phyloP scores from a whole-genome alignment of 1,140 invertebrate genomes.

The Bactericera cockerelli region DNA sequence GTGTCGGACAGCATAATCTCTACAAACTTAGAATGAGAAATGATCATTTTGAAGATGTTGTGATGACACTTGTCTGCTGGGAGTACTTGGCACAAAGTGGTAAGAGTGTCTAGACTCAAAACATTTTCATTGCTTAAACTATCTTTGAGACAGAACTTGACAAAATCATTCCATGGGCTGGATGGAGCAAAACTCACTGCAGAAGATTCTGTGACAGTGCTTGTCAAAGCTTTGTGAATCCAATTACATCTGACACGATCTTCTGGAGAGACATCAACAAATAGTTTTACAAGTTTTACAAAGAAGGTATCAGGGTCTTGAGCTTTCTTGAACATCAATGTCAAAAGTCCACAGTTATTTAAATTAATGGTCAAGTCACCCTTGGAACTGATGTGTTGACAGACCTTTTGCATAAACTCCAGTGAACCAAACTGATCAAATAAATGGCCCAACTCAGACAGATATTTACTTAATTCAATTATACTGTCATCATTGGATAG shows the following conservation, averaged over 20 bases:
- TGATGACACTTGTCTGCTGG: neutral
- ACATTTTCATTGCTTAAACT: constrained; percentile 7
- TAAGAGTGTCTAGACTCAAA: neutral
- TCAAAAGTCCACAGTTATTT: neutral
- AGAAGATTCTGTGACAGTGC: neutral
- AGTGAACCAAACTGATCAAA: too few relatives aligned
- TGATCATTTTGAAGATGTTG: neutral
- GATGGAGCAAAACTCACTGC: neutral
- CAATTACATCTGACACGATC: neutral
- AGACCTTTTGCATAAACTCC: too few relatives aligned
- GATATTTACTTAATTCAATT: too few relatives aligned
- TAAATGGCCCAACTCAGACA: too few relatives aligned
- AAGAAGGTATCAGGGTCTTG: neutral
- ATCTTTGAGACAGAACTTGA: neutral
- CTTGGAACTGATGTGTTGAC: too few relatives aligned
- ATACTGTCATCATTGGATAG: neutral
- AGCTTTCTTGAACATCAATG: neutral
- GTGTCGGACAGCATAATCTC: neutral
- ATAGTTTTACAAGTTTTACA: neutral
- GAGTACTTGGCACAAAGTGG: neutral
- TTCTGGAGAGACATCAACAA: neutral
- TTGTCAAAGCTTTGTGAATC: neutral
- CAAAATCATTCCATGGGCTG: neutral
- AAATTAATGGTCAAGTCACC: neutral
- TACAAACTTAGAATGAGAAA: neutral